Evolutionary conservation across 2,888 invertebrate genomes (phyloP).

Genomic region (Phorcus lineatus): DNA sequence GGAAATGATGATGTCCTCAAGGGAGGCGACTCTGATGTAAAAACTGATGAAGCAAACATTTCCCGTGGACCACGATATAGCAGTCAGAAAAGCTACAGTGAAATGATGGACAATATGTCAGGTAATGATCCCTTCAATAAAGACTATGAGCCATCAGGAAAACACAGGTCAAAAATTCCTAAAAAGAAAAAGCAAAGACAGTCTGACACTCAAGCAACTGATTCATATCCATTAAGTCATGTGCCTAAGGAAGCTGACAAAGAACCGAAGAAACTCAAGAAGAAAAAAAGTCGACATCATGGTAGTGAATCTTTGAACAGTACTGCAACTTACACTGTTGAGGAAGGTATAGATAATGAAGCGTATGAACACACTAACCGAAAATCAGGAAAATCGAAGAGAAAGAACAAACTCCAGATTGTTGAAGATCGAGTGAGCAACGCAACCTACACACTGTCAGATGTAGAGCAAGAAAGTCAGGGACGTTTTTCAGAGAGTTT

Average conservation of each 20-base stretch:
- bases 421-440: slow-evolving; percentile 8
- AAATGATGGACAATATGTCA: slow-evolving; percentile 47
- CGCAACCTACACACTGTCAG: not conserved
- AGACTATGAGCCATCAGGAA: slow-evolving; percentile 48
- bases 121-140: slow-evolving; percentile 54
- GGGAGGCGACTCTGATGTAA: not conserved
- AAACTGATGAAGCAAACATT: not conserved
- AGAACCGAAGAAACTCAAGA: slow-evolving; percentile 18
- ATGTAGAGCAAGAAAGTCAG: not conserved
- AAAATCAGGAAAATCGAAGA: not conserved
- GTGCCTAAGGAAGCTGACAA: not conserved
- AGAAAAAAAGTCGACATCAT: slow-evolving; percentile 5
- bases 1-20: not conserved
- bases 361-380: not conserved
- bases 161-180: slow-evolving; percentile 34
- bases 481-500: slow-evolving; percentile 1
- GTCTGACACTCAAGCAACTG: not conserved
- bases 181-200: slow-evolving; percentile 38
- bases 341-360: not conserved
- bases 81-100: slow-evolving; percentile 47
- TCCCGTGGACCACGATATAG: slow-evolving; percentile 51
- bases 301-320: slow-evolving; percentile 48
- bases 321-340: slow-evolving; percentile 53
- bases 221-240: not conserved
- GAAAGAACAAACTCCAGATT: not conserved